phyloP scores from a whole-genome alignment of 2,113 vertebrate species.

The Talpa occidentalis region DNA sequence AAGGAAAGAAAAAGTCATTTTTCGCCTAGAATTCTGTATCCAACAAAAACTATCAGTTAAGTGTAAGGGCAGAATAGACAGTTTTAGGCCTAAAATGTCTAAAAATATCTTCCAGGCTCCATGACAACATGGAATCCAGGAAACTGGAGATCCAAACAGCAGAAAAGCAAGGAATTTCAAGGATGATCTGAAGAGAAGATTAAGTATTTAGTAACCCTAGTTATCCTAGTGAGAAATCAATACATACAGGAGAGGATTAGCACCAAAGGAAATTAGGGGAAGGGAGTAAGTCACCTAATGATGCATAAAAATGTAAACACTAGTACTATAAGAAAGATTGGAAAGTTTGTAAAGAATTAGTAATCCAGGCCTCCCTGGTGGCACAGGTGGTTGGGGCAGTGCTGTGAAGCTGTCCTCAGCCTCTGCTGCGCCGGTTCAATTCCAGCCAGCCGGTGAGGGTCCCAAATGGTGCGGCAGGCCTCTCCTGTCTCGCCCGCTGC shows the following conservation, averaged over 20 bases:
- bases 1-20: not conserved
- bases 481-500: too few relatives aligned
- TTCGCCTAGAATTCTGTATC: not conserved
- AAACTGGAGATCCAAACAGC: not conserved
- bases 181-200: not conserved
- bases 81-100: not conserved
- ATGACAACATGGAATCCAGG: not conserved
- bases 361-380: too few relatives aligned
- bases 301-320: not conserved
- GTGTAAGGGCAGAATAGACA: not conserved
- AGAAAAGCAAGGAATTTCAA: slow-evolving; percentile 28
- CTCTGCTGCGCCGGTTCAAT: too few relatives aligned
- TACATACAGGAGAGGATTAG: not conserved
- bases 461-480: too few relatives aligned
- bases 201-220: not conserved
- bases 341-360: not conserved
- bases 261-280: too few relatives aligned
- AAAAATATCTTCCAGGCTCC: not conserved
- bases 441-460: too few relatives aligned
- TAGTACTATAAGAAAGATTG: not conserved
- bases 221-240: not conserved
- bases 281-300: not conserved
- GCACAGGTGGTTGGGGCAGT: too few relatives aligned
- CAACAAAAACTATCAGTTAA: slow-evolving; percentile 4
- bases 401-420: too few relatives aligned